These are phyloP conservation scores for Aldabrachelys gigantea DNA, from an alignment of 2,113 vertebrate genomes.

Conservation along the genomic window DNA sequence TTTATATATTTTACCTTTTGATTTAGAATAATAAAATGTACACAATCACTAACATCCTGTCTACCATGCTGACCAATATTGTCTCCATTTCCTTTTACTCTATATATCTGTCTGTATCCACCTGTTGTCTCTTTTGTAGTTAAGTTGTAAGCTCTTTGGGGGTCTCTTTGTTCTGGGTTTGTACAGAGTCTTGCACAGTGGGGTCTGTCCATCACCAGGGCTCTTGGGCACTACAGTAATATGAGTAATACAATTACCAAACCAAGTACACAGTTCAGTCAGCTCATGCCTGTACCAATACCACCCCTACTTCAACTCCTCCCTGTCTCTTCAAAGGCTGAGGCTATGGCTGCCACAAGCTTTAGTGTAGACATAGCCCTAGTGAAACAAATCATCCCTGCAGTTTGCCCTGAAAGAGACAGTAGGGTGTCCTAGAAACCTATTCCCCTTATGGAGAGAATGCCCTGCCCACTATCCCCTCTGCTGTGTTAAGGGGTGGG, in stretches of 20 bases:
- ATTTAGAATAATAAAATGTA: neutral
- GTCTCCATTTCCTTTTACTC: neutral
- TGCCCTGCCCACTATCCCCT: neutral
- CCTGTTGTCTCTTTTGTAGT: neutral
- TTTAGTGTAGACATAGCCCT: neutral
- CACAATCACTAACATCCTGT: neutral
- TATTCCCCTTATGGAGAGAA: neutral
- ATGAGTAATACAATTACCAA: neutral
- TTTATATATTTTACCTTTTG: neutral
- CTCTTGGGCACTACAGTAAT: neutral
- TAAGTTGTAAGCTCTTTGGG: neutral
- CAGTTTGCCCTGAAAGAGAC: neutral
- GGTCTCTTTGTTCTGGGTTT: neutral
- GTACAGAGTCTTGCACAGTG: neutral
- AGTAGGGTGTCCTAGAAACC: neutral
- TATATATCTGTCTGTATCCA: neutral
- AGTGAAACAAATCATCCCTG: neutral
- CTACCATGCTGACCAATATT: neutral
- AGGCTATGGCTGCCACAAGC: too few species aligned
- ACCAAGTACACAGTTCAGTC: neutral
- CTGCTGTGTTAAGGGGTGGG: neutral
- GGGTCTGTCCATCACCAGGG: neutral
- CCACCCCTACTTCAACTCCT: neutral
- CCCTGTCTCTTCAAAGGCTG: neutral
- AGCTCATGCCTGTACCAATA: neutral